Evolutionary conservation across 2,113 vertebrate species (phyloP), one percentile per base, ranked within the genome.

Genomic region (Carassius auratus): DNA sequence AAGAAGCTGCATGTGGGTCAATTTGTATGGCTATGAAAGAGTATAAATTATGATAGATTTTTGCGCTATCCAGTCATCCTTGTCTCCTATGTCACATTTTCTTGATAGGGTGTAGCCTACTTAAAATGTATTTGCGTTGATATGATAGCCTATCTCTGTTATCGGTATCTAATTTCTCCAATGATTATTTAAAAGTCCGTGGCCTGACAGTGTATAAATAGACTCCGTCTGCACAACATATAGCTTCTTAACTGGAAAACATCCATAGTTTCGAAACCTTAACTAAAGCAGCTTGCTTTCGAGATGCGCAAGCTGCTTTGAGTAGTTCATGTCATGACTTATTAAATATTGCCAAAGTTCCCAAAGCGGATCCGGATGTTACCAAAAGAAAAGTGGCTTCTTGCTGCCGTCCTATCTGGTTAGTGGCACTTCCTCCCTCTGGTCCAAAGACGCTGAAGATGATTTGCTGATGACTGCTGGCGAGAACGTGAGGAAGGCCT

Each of bases 401-500:
- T 5, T 64, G 15, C 13, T 23, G 26, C 50, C 30, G 48, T 87
- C 21, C 78, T 98, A 99, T 99, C 98, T 99, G 85, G 97, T 99
- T 90, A 99, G 95, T 87, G 97, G 96, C 81, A 99, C 97, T 93
- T 99, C 97, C 93, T 99, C 98, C 90, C 98, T 95, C 95, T 99
- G 98, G 92, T 99, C 97, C 93, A 99, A 91, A 61, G 97, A 94
- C 78, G 98, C 97, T 30, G 97, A 91, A 84, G 97, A 94, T 85
- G 96, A 93, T 95, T 99, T 99, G 93, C 97, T 98, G 91, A 99
- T 94, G 89, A 99, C 97, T 1, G 98, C 97, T 85, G 97, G 98
- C 2, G 97, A 96, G 89, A 99, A 99, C 89, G 97, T 96, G 86
- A 99, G 96, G 91, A 99, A 99, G 45, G 96, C 96, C 89, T 99